phyloP scores from a whole-genome alignment of 2,888 invertebrate species.

The Apodemia duryi region DNA sequence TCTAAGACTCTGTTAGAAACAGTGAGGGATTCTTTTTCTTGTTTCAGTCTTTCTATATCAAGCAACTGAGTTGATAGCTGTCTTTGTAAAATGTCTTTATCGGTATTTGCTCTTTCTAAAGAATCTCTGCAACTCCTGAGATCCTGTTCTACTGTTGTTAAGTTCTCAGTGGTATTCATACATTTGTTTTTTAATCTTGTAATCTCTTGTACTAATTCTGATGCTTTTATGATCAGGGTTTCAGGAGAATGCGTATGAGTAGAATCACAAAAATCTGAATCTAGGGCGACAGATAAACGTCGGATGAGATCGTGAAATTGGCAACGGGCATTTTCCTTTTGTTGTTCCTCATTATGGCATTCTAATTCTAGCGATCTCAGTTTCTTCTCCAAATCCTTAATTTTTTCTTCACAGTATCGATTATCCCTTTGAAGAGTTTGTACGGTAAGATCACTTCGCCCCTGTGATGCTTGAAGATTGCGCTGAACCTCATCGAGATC shows the following conservation, averaged over 20 bases:
- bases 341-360: slow-evolving; percentile 85
- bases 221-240: slow-evolving; percentile 86
- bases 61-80: slow-evolving; percentile 85
- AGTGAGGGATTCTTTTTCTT: slow-evolving; percentile 87
- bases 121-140: slow-evolving; percentile 83
- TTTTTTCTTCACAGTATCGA: slow-evolving; percentile 85
- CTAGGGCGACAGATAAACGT: slow-evolving; percentile 85
- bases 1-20: slow-evolving; percentile 86
- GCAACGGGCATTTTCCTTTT: slow-evolving; percentile 84
- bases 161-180: slow-evolving; percentile 78
- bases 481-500: slow-evolving; percentile 89
- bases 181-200: slow-evolving; percentile 82
- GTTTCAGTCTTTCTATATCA: slow-evolving; percentile 85
- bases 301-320: slow-evolving; percentile 86
- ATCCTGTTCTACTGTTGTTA: slow-evolving; percentile 82
- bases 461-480: slow-evolving; percentile 80
- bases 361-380: slow-evolving; percentile 85
- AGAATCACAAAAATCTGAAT: slow-evolving; percentile 84
- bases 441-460: slow-evolving; percentile 84
- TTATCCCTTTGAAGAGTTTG: slow-evolving; percentile 87
- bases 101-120: slow-evolving; percentile 81
- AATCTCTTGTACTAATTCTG: slow-evolving; percentile 87
- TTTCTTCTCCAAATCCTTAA: slow-evolving; percentile 87
- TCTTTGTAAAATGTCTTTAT: slow-evolving; percentile 87
- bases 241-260: slow-evolving; percentile 83